phyloP scores from a whole-genome alignment of 2,113 vertebrate genomes.

The Sapajus apella region DNA sequence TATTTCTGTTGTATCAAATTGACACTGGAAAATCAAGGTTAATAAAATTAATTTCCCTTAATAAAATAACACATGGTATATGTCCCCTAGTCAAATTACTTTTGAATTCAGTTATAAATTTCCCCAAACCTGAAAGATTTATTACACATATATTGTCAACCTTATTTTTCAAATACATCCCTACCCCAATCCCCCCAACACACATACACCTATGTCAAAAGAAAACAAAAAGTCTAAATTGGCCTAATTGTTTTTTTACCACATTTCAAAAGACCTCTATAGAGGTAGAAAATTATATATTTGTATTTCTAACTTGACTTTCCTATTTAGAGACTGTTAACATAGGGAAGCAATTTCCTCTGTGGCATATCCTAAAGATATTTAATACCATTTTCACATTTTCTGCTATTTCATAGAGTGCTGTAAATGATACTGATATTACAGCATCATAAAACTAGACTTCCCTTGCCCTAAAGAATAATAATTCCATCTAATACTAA shows the following conservation, averaged over 20 bases:
- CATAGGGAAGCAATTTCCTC: not conserved
- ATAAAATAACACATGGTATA: not conserved
- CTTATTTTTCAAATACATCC: not conserved
- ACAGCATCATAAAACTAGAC: conserved; percentile 38
- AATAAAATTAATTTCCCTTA: not conserved
- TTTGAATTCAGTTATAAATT: not conserved
- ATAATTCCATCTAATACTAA: not conserved
- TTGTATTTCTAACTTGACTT: conserved; percentile 22
- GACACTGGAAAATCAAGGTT: not conserved
- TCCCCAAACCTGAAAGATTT: not conserved
- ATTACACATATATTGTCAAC: not conserved
- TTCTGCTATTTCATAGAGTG: conserved; percentile 23
- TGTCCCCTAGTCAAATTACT: not conserved
- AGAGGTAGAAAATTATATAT: not conserved
- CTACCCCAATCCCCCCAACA: not conserved
- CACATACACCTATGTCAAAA: not conserved
- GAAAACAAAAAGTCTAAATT: not conserved
- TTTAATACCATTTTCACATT: conserved; percentile 49
- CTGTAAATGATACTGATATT: conserved; percentile 8
- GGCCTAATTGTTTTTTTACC: not conserved
- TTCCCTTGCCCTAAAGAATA: not conserved
- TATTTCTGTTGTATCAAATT: not conserved
- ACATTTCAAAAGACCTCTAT: not conserved
- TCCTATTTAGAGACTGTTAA: conserved; percentile 39
- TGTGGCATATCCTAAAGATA: not conserved